These are phyloP conservation scores for Philereme transversata DNA, from an alignment of 2,888 invertebrate genomes.

Conservation along the genomic window DNA sequence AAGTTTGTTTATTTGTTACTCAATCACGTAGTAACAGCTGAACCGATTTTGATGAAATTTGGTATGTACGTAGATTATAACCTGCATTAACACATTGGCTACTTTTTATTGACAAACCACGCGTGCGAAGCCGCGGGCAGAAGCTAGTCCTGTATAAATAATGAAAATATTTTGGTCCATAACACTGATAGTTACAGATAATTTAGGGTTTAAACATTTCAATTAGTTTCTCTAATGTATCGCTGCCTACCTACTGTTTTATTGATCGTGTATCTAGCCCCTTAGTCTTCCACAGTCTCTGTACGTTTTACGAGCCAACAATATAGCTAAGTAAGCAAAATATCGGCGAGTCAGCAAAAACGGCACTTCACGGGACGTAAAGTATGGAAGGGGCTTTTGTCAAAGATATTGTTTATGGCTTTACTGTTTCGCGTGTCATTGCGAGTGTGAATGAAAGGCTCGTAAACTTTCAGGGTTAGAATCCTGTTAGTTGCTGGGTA, in stretches of 20 bases:
- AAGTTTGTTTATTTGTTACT: too few relatives aligned
- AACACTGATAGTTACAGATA: too few relatives aligned
- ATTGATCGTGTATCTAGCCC: constrained; percentile 8
- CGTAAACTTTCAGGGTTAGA: constrained; percentile 20
- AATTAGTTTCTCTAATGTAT: too few relatives aligned
- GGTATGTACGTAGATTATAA: too few relatives aligned
- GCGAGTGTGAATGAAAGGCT: constrained; percentile 20
- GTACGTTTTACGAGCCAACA: constrained; percentile 32
- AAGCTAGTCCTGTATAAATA: too few relatives aligned
- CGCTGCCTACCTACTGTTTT: background rate
- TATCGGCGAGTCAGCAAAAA: constrained; percentile 30
- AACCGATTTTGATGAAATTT: too few relatives aligned
- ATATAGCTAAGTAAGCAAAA: constrained; percentile 33
- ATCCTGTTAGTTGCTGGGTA: background rate
- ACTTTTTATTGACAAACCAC: too few relatives aligned
- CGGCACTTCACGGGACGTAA: constrained; percentile 21
- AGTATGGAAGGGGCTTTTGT: constrained; percentile 29
- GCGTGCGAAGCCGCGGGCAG: too few relatives aligned
- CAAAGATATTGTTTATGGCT: constrained; percentile 32
- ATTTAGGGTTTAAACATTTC: too few relatives aligned
- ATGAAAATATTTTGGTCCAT: too few relatives aligned
- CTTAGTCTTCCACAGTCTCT: constrained; percentile 10
- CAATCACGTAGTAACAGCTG: too few relatives aligned
- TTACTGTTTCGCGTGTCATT: constrained; percentile 27
- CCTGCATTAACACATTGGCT: too few relatives aligned